Conservation (phyloP, 2,113 vertebrate species). For the Lethenteron camtschaticum region DNA sequence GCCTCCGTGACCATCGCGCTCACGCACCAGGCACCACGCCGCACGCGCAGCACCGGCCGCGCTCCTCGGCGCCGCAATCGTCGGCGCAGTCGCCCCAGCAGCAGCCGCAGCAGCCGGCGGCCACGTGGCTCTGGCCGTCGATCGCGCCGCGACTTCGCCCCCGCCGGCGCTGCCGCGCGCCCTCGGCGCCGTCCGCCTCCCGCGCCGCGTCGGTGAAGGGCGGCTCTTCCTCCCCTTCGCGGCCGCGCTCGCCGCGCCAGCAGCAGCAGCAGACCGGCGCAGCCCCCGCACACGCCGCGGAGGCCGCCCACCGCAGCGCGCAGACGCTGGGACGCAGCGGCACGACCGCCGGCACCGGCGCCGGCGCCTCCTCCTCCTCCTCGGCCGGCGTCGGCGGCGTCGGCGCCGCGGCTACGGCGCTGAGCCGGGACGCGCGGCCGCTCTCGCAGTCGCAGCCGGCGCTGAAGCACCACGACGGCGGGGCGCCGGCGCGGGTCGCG, state of each 20-base stretch:
- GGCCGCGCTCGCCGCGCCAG: too few species aligned
- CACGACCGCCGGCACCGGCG: not conserved
- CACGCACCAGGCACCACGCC: not conserved
- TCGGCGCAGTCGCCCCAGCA: constrained; percentile 1
- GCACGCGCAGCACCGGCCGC: not conserved
- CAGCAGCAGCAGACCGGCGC: not conserved
- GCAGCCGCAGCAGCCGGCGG: too few species aligned
- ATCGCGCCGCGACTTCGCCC: not conserved
- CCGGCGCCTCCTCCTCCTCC: not conserved
- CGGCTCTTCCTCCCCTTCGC: too few species aligned
- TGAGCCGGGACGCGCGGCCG: not conserved
- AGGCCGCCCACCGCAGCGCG: not conserved
- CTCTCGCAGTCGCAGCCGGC: not conserved
- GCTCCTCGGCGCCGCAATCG: not conserved
- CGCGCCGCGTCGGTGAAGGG: not conserved
- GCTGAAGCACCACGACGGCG: not conserved
- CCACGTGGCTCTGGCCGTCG: not conserved
- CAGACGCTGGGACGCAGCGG: not conserved
- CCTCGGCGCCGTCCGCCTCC: not conserved
- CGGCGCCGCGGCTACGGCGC: not conserved
- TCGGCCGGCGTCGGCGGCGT: not conserved
- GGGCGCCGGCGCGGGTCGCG: too few species aligned
- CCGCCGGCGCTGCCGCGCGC: not conserved
- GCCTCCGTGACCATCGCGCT: constrained; percentile 2
- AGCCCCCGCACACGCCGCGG: not conserved